phyloP scores from a whole-genome alignment of 2,888 invertebrate species.

The Drosophila demipolita region DNA sequence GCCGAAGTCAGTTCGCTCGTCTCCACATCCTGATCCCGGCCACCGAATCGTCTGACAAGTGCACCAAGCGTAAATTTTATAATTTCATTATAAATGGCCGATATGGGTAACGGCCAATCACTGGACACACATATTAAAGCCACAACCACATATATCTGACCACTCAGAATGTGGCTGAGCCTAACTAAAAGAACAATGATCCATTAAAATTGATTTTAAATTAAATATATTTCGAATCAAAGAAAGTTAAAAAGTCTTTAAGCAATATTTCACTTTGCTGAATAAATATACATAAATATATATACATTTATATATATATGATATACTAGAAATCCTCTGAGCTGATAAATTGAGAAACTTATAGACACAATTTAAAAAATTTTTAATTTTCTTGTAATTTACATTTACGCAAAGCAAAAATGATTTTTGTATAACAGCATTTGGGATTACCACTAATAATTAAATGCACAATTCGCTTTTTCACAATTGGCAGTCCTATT shows the following conservation, averaged over 20 bases:
- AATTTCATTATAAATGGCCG: conserved; percentile 66
- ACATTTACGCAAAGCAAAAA: background rate
- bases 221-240: background rate
- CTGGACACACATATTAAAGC: conserved; percentile 26
- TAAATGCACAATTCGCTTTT: background rate
- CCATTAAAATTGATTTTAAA: background rate
- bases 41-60: conserved; percentile 51
- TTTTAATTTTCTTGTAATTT: background rate
- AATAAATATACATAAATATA: background rate
- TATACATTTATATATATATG: background rate
- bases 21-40: conserved; percentile 1
- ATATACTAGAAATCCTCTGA: no score
- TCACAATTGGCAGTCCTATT: background rate
- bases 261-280: background rate
- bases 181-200: background rate
- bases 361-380: background rate
- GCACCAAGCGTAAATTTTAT: conserved; percentile 52
- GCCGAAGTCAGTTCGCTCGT: conserved; percentile 14
- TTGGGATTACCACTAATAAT: background rate
- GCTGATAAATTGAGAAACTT: background rate
- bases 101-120: conserved; percentile 36
- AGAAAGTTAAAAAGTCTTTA: background rate
- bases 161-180: background rate
- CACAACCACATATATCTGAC: background rate
- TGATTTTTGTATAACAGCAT: background rate